Base-by-base conservation (phyloP, 2,888 invertebrate species). In the Drosophila antonietae region DNA sequence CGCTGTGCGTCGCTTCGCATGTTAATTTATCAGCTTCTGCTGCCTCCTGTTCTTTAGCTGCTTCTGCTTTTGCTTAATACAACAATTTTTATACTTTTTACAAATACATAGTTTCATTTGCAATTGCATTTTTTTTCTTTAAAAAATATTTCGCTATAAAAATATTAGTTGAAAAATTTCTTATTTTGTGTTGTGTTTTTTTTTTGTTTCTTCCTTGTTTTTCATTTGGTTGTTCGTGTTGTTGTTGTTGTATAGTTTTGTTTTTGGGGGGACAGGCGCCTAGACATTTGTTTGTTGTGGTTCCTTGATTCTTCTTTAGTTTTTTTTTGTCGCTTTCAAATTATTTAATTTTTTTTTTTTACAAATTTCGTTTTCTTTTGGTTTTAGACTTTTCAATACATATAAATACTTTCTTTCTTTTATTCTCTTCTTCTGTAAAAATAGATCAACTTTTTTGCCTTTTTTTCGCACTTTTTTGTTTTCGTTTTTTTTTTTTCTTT, bases 81-180 rank as follows among this genome's bases (percentile, higher is more conserved):
- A 84, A 75, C 80, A 73, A 68, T 82, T 57, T 53, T 61, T 39
- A 35, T 18, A 56, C 37, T 73, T 75, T 73, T 68, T 83, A 78
- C 81, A 80, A 76, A 74, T 76, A 77, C 70, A 70, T 63, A 73
- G 43, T 66, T 61, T 62, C 58, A 46, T 65, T 60, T 67, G 52
- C 66, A 52, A 64, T 68, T 53, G 63, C 59, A 62, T 58, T 46
- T 59, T 57, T 56, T 68, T 57, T 20, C 56, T 78, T 84, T 84
- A 83, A 83, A 86, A 88, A 78, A 86, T 83, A 80, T 78, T 78
- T 85, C 70, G 35, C 78, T 84, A 88, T 84, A 88, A 87, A 88
- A 86, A 83, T 80, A 81, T 86, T 81, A 81, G 87, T 86, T 86
- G 81, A 85, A 85, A 85, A 88, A 84, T n/a, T n/a, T n/a, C n/a